Percentiles rank a stretch among this genome's conserved stretches.
phyloP scores from a whole-genome alignment of 2,888 invertebrate species.

The Caenorhabditis japonica region DNA sequence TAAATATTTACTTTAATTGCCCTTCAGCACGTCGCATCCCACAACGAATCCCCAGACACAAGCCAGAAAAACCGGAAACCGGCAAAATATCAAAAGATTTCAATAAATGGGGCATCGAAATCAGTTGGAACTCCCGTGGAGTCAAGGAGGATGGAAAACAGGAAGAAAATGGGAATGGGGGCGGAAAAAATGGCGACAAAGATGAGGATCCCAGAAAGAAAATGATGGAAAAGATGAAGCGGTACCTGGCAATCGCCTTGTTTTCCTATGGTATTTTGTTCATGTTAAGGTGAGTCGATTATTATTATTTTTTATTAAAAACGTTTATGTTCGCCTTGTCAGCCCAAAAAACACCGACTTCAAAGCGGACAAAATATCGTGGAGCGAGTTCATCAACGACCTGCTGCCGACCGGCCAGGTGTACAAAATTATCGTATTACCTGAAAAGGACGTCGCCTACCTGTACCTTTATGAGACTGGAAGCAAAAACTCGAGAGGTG shows the following conservation, averaged over 20 bases:
- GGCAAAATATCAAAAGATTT: conserved; percentile 7
- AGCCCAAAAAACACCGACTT: conserved; percentile 28
- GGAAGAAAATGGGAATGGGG: conserved; percentile 7
- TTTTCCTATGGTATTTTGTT: conserved; percentile 67
- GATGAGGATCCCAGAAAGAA: conserved; percentile 51
- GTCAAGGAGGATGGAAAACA: conserved; percentile 23
- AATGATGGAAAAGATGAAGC: conserved; percentile 59
- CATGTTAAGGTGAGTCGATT: conserved; percentile 49
- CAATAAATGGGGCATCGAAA: conserved; percentile 20
- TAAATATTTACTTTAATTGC: not conserved
- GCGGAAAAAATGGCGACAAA: conserved; percentile 7
- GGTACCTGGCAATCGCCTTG: conserved; percentile 63
- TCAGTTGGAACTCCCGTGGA: conserved; percentile 45
- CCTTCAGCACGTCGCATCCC: conserved; percentile 33
- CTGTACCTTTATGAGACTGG: conserved; percentile 55
- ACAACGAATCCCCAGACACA: conserved; percentile 4
- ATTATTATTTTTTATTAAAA: conserved; percentile 3
- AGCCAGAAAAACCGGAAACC: not conserved
- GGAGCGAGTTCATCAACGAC: conserved; percentile 96
- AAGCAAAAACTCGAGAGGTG: conserved; percentile 65
- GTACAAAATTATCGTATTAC: conserved; percentile 64
- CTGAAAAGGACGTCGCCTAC: conserved; percentile 67
- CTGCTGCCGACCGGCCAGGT: conserved; percentile 93
- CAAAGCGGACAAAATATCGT: conserved; percentile 81
- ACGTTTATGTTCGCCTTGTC: too few relatives aligned